Conservation (phyloP, 2,797 vertebrate genomes). For the Melanotaenia trifasciata region DNA sequence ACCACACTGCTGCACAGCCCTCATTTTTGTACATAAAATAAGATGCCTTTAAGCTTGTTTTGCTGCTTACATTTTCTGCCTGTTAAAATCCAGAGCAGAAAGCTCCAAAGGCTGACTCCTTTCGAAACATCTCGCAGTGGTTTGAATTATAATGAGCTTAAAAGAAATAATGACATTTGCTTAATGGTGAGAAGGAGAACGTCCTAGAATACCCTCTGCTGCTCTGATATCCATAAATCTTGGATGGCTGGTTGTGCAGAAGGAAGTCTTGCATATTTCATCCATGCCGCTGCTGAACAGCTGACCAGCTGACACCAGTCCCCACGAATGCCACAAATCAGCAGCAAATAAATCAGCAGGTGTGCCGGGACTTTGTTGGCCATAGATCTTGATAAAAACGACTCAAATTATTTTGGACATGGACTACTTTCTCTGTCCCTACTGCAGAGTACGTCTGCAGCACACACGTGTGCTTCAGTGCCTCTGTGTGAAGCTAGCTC, state of each 20-base stretch:
- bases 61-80: background rate
- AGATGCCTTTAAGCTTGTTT: background rate
- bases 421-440: constrained; percentile 9
- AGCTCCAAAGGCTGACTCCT: background rate
- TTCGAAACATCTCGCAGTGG: constrained; percentile 10
- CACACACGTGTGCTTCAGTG: constrained; percentile 6
- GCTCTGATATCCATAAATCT: constrained; percentile 54
- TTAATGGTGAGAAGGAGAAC: constrained; percentile 8
- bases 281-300: constrained; percentile 41
- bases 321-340: constrained; percentile 52
- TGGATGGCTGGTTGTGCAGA: constrained; percentile 51
- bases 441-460: background rate
- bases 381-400: constrained; percentile 36
- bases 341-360: constrained; percentile 77
- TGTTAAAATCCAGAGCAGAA: constrained; percentile 3
- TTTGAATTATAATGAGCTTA: constrained; percentile 6
- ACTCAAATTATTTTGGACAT: constrained; percentile 50
- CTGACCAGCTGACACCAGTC: constrained; percentile 47
- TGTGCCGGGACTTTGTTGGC: constrained; percentile 31
- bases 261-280: constrained; percentile 66
- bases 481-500: constrained; percentile 20
- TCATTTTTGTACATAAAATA: background rate
- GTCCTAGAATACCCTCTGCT: constrained; percentile 18
- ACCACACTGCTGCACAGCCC: background rate
- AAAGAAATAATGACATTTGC: constrained; percentile 16